Evolutionary conservation across 2,888 invertebrate genomes (phyloP), one percentile per base, ranked within the genome.

Genomic region (Phytoseiulus persimilis): DNA sequence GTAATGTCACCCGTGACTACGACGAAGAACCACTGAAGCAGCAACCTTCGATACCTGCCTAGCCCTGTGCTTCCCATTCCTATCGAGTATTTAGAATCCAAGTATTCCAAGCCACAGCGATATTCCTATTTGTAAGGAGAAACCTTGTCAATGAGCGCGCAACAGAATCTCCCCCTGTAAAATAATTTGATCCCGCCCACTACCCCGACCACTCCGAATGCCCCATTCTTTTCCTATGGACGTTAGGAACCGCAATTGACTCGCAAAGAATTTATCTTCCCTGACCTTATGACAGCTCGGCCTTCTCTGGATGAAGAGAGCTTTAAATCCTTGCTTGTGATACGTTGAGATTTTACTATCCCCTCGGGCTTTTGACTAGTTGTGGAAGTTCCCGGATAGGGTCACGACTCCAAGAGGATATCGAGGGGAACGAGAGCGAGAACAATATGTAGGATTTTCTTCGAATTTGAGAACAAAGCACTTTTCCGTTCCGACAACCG

Each of bases 1-100:
- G 90, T 1, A 90, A 90, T 18, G 83, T 91, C 84, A 90, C 89
- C 18, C 83, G 39, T 31, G 91, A 91, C 32, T 91, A 91, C 87
- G 90, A 90, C 31, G 83, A 87, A 33, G 32, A 45, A 33, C 32
- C 87, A 28, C 65, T 23, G 9, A 65, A 65, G 28, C 23, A 65
- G 65, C 18, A 65, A 23, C 18, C 65, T 14, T 2, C 18, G 65
- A 28, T 28, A 65, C 65, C 28, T 23, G 5, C 65, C 65, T 23
- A 65, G 65, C 18, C 18, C 65, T 65, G 18, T 65, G 65, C 65
- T 65, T 18, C 18, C 28, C 65, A 28, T 11, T 18, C 65, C 65
- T 65, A 28, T 23, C 14, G 28, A 28, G 28, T 65, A 65, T 6
- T 23, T 65, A n/a, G 23, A 65, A 23, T 28, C 65, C 28, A 6